Conservation (phyloP, 2,113 vertebrate species). For the Hyaena hyaena region DNA sequence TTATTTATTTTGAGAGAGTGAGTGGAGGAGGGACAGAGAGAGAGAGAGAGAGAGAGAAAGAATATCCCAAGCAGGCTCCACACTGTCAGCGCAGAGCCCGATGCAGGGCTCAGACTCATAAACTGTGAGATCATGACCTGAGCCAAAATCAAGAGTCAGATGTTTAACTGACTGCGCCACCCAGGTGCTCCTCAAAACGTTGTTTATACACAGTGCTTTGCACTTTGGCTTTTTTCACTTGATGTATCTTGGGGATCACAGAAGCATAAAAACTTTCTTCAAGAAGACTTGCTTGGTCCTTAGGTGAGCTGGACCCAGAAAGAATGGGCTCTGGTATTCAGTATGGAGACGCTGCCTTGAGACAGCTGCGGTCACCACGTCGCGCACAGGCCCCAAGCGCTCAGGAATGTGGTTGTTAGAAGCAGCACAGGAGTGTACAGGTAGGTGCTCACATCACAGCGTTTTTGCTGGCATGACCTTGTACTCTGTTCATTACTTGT, state of each 20-base stretch:
- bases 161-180: too few relatives aligned
- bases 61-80: too few relatives aligned
- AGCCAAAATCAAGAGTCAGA: too few relatives aligned
- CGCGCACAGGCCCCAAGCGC: constrained; percentile 86
- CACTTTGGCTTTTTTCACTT: not conserved
- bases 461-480: accelerated
- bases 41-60: too few relatives aligned
- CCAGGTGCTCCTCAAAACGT: too few relatives aligned
- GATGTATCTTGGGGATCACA: not conserved
- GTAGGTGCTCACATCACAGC: not conserved
- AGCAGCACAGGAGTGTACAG: constrained; percentile 1
- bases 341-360: constrained; percentile 89
- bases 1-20: too few relatives aligned
- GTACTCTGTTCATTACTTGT: accelerated
- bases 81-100: too few relatives aligned
- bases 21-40: too few relatives aligned
- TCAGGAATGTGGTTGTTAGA: constrained; percentile 89
- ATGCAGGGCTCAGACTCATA: too few relatives aligned
- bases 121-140: too few relatives aligned
- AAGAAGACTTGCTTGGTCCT: constrained; percentile 59
- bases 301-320: constrained; percentile 90
- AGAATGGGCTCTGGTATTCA: constrained; percentile 91
- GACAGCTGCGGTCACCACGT: constrained; percentile 88
- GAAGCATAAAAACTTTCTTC: not conserved
- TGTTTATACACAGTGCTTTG: not conserved